phyloP scores from a whole-genome alignment of 1,140 invertebrate genomes.

The Metopolophium dirhodum region DNA sequence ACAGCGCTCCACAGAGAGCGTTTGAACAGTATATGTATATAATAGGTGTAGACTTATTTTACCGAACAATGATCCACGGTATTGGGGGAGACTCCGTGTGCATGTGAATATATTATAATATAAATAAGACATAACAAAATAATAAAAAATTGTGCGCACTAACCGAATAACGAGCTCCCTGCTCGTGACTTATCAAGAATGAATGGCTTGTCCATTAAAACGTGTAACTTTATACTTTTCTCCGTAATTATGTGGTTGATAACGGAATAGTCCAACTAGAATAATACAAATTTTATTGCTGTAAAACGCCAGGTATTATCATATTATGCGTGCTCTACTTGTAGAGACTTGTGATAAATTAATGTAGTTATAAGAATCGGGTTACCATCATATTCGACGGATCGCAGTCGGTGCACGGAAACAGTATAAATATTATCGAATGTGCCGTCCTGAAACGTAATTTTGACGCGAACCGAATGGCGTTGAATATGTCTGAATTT shows the following conservation, averaged over 20 bases:
- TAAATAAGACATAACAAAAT: background rate
- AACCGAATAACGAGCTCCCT: slow-evolving; percentile 77
- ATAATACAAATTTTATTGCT: slow-evolving; percentile 14
- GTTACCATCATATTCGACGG: slow-evolving; percentile 71
- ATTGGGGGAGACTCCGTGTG: background rate
- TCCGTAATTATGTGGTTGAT: slow-evolving; percentile 79
- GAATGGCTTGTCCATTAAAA: slow-evolving; percentile 82
- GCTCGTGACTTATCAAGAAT: slow-evolving; percentile 73
- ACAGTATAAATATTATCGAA: slow-evolving; percentile 81
- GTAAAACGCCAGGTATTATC: background rate
- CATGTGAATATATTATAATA: background rate
- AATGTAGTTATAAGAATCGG: slow-evolving; percentile 33
- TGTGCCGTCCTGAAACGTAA: slow-evolving; percentile 84
- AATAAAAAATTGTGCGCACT: slow-evolving; percentile 60
- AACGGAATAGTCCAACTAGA: slow-evolving; percentile 78
- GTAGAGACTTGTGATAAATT: background rate
- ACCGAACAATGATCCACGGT: background rate
- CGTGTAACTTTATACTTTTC: slow-evolving; percentile 80
- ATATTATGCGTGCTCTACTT: background rate
- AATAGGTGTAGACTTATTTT: background rate
- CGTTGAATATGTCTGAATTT: slow-evolving; percentile 75
- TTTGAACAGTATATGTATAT: background rate
- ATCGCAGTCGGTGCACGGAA: slow-evolving; percentile 81
- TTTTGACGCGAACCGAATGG: slow-evolving; percentile 75
- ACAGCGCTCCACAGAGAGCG: background rate